Evolutionary conservation across 2,888 invertebrate genomes (phyloP).

Genomic region (Meteorus colon): DNA sequence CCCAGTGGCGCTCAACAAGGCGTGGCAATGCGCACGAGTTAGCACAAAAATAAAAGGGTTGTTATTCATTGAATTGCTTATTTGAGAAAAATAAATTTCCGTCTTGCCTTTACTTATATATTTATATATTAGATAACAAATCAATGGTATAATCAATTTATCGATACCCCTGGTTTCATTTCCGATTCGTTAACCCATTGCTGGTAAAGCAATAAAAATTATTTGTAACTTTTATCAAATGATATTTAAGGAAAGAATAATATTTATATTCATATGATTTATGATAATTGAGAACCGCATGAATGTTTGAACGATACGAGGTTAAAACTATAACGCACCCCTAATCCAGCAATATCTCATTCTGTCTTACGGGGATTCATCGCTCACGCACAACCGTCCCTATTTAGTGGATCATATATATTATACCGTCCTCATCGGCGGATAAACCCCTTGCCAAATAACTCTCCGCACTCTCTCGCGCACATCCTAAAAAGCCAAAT

Average conservation of each 20-base stretch:
- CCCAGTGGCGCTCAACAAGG: conserved; percentile 71
- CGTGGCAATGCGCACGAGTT: conserved; percentile 65
- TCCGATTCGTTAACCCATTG: too few relatives aligned
- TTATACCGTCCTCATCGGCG: conserved; percentile 63
- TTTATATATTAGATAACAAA: background rate
- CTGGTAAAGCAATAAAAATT: background rate
- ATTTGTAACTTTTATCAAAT: background rate
- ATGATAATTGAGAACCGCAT: conserved; percentile 62
- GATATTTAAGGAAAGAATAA: conserved; percentile 1
- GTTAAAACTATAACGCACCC: conserved; percentile 70
- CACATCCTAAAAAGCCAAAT: conserved; percentile 45
- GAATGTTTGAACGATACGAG: conserved; percentile 62
- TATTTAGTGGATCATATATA: conserved; percentile 67
- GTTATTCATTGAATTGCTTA: conserved; percentile 17
- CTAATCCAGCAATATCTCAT: conserved; percentile 69
- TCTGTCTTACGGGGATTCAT: conserved; percentile 68
- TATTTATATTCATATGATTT: background rate
- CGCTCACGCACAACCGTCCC: conserved; percentile 64
- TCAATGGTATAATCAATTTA: background rate
- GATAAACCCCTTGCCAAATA: conserved; percentile 63
- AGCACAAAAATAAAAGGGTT: conserved; percentile 62
- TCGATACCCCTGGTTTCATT: background rate
- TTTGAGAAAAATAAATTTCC: conserved; percentile 22
- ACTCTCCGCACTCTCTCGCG: conserved; percentile 49
- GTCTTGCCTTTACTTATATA: background rate